Evolutionary conservation across 2,797 vertebrate genomes (phyloP).

Genomic region (Allobates femoralis): DNA sequence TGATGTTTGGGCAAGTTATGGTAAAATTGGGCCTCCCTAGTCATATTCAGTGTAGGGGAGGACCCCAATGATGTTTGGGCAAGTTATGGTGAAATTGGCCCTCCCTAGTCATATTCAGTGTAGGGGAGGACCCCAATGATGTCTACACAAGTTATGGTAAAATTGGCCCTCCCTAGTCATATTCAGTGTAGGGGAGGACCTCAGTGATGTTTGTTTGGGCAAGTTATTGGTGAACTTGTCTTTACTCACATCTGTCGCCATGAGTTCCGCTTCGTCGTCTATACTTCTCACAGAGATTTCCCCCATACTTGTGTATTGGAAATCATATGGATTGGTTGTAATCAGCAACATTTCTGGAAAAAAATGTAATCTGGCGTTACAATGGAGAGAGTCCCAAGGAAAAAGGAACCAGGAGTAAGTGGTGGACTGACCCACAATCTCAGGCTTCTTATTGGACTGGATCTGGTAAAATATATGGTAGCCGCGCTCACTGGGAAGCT

Average conservation of each 20-base stretch:
- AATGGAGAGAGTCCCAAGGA: not conserved
- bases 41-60: too few species aligned
- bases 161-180: not conserved
- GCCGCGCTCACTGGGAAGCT: constrained; percentile 84
- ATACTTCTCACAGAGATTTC: constrained; percentile 75
- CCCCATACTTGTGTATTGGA: constrained; percentile 74
- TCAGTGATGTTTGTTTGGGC: not conserved
- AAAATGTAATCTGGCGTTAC: not conserved
- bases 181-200: not conserved
- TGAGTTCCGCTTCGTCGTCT: constrained; percentile 70
- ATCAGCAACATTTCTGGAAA: constrained; percentile 74
- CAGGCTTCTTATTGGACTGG: constrained; percentile 82
- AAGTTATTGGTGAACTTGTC: too few species aligned
- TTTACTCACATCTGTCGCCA: constrained; percentile 73
- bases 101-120: too few species aligned
- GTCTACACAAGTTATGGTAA: too few species aligned
- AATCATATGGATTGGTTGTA: constrained; percentile 74
- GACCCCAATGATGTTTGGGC: too few species aligned
- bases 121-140: too few species aligned
- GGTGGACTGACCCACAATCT: constrained; percentile 77
- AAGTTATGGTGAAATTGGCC: too few species aligned
- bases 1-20: not conserved
- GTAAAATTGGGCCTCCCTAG: too few species aligned
- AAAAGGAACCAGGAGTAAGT: not conserved
- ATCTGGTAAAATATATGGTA: constrained; percentile 90